Conservation (phyloP, 2,888 invertebrate genomes). For the Dicycla oo region DNA sequence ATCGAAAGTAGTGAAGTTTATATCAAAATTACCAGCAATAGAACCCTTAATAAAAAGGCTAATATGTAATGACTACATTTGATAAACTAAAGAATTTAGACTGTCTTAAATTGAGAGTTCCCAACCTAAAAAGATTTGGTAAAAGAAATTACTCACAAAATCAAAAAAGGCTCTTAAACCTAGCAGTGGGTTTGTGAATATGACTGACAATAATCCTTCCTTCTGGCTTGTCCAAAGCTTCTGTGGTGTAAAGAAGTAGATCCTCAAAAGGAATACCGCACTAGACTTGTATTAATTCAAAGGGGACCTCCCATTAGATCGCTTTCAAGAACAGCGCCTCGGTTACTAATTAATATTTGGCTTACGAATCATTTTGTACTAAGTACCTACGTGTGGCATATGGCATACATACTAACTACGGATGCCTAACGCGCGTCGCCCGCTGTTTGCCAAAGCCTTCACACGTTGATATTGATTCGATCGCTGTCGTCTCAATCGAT, state of each 20-base stretch:
- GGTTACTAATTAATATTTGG: slow-evolving; percentile 52
- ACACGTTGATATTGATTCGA: slow-evolving; percentile 44
- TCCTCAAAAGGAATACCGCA: slow-evolving; percentile 1
- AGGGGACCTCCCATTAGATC: slow-evolving; percentile 39
- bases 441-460: slow-evolving; percentile 25
- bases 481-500: slow-evolving; percentile 52
- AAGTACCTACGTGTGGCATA: slow-evolving; percentile 49
- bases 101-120: not conserved
- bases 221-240: not conserved
- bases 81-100: not conserved
- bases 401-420: slow-evolving; percentile 43
- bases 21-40: not conserved
- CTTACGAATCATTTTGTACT: slow-evolving; percentile 55
- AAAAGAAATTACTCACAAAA: not conserved
- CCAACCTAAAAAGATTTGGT: too few species aligned
- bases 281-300: slow-evolving; percentile 6
- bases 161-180: not conserved
- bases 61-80: not conserved
- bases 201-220: too few species aligned
- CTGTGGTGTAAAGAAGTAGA: not conserved
- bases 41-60: not conserved
- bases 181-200: not conserved
- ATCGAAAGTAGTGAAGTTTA: not conserved
- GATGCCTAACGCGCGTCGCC: slow-evolving; percentile 1
- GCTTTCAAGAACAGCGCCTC: slow-evolving; percentile 33